Conservation (phyloP, 2,888 invertebrate species). For the Plusia festucae region DNA sequence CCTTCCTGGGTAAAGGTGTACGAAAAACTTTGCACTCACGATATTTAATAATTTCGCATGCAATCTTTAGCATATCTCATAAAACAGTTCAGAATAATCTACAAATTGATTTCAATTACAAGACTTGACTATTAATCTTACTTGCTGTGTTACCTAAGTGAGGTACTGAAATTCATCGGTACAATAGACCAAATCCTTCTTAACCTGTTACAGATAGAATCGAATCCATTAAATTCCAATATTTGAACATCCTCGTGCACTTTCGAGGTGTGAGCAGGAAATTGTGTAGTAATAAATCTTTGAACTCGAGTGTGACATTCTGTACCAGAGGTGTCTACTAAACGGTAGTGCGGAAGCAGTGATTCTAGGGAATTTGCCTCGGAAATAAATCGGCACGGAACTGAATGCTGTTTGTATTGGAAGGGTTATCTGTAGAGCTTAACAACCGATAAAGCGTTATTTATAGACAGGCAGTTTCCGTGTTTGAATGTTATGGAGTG, state of each 20-base stretch:
- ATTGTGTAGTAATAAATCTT: slow-evolving; percentile 56
- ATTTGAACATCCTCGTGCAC: slow-evolving; percentile 60
- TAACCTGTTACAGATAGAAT: slow-evolving; percentile 47
- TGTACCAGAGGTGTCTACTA: slow-evolving; percentile 45
- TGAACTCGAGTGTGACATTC: slow-evolving; percentile 37
- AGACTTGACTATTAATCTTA: slow-evolving; percentile 36
- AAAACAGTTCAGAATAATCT: slow-evolving; percentile 30
- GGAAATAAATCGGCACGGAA: slow-evolving; percentile 49
- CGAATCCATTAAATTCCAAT: slow-evolving; percentile 63
- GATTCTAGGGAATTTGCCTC: slow-evolving; percentile 54
- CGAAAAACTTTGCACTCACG: slow-evolving; percentile 12
- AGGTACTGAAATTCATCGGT: slow-evolving; percentile 51
- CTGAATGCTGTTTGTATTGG: slow-evolving; percentile 32
- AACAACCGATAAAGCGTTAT: slow-evolving; percentile 48
- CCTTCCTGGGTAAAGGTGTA: background rate
- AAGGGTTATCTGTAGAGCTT: slow-evolving; percentile 29
- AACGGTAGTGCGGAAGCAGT: slow-evolving; percentile 48
- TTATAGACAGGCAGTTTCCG: slow-evolving; percentile 35
- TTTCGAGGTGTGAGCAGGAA: slow-evolving; percentile 49
- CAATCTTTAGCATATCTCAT: slow-evolving; percentile 27
- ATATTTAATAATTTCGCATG: slow-evolving; percentile 11
- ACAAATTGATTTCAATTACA: slow-evolving; percentile 23
- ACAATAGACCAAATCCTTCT: slow-evolving; percentile 43
- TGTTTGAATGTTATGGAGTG: slow-evolving; percentile 13
- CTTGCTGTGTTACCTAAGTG: slow-evolving; percentile 29